Conservation (phyloP, 2,797 vertebrate genomes). For the Phylloscopus collybita region DNA sequence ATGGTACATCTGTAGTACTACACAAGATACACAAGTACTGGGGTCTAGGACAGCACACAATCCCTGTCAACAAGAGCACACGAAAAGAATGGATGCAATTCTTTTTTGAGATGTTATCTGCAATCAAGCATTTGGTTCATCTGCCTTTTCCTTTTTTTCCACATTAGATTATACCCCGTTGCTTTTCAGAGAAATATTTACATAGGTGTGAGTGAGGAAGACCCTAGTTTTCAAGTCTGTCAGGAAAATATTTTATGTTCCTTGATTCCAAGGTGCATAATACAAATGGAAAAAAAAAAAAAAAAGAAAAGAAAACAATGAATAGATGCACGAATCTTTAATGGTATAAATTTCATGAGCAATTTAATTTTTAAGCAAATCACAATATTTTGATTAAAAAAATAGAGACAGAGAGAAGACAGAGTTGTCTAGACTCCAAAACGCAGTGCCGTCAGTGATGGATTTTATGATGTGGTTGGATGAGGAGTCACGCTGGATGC, state of each 20-base stretch:
- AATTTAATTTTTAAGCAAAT: conserved; percentile 46
- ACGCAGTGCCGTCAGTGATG: not conserved
- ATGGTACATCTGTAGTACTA: conserved; percentile 78
- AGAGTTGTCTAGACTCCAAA: conserved; percentile 34
- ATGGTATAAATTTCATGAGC: conserved; percentile 19
- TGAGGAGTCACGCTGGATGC: not conserved
- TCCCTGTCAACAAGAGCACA: conserved; percentile 79
- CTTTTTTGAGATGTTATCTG: conserved; percentile 65
- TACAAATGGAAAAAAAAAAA: not conserved
- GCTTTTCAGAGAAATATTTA: conserved; percentile 76
- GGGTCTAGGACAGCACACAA: conserved; percentile 80
- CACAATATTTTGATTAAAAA: not conserved
- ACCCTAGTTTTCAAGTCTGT: conserved; percentile 91
- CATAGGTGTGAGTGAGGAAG: conserved; percentile 81
- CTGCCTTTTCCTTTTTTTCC: conserved; percentile 62
- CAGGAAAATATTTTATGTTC: conserved; percentile 84
- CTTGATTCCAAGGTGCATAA: conserved; percentile 70
- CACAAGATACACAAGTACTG: conserved; percentile 82
- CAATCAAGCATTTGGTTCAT: conserved; percentile 67
- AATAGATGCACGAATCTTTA: conserved; percentile 36
- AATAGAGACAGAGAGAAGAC: not conserved
- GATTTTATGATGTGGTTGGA: not conserved
- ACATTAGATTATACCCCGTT: conserved; percentile 53
- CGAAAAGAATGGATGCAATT: conserved; percentile 43
- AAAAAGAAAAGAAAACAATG: not conserved